These are phyloP conservation scores for Podilymbus podiceps DNA, from an alignment of 2,113 vertebrate genomes.

Conservation along the genomic window DNA sequence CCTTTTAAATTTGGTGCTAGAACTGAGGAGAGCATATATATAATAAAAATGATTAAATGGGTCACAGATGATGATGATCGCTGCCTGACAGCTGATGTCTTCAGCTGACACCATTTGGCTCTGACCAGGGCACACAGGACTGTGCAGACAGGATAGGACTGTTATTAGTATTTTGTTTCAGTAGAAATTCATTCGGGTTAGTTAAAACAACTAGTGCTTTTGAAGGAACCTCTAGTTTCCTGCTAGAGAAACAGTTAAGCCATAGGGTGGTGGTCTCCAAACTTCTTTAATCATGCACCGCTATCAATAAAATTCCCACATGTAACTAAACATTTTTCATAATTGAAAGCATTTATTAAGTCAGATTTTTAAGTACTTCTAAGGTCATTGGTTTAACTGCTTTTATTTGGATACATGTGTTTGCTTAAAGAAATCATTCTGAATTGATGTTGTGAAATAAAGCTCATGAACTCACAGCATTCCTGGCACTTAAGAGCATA, in stretches of 20 bases:
- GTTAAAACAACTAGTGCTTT: background rate
- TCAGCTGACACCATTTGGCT: background rate
- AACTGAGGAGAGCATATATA: background rate
- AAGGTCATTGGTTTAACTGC: background rate
- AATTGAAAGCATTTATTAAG: background rate
- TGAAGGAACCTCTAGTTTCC: background rate
- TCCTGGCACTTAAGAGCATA: background rate
- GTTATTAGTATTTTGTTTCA: background rate
- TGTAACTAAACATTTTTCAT: background rate
- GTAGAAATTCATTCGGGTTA: background rate
- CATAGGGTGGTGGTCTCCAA: background rate
- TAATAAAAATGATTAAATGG: background rate
- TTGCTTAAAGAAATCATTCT: background rate
- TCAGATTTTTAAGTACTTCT: background rate
- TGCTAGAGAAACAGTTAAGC: background rate
- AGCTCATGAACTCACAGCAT: background rate
- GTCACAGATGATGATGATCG: background rate
- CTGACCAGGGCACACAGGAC: background rate
- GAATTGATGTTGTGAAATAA: background rate
- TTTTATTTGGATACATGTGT: background rate
- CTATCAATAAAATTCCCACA: background rate
- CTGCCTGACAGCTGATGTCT: background rate
- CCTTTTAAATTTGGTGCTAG: background rate
- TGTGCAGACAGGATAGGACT: background rate
- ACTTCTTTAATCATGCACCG: background rate